These are phyloP conservation scores for Rhopalosiphum maidis DNA, from an alignment of 1,140 invertebrate species.

Conservation along the genomic window DNA sequence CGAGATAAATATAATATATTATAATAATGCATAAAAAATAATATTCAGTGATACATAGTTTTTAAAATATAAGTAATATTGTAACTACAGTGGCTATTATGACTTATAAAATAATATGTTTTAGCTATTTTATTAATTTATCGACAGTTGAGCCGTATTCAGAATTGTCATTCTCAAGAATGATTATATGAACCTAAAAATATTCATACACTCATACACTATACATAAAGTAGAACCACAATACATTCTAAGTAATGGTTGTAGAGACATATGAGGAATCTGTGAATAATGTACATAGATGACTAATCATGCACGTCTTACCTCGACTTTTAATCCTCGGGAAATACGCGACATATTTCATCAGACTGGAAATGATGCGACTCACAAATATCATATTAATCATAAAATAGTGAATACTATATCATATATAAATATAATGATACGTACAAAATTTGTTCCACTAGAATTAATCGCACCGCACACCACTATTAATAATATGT, in stretches of 20 bases:
- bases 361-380: not conserved
- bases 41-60: not conserved
- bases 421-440: conserved; percentile 3
- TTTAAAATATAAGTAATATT: not conserved
- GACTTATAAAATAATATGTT: not conserved
- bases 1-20: not conserved
- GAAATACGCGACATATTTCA: not conserved
- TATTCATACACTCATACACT: too few relatives aligned
- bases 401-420: not conserved
- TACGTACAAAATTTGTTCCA: not conserved
- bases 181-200: too few relatives aligned
- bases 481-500: not conserved
- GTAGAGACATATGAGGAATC: not conserved
- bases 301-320: not conserved
- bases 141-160: not conserved
- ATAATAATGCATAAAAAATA: not conserved
- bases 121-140: not conserved
- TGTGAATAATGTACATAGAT: not conserved
- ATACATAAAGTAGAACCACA: too few relatives aligned
- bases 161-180: not conserved
- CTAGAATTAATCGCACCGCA: not conserved
- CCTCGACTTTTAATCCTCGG: not conserved
- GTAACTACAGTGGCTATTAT: not conserved
- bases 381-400: not conserved
- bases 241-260: too few relatives aligned